Evolutionary conservation across 2,113 vertebrate species (phyloP).

Genomic region (Cacatua alba): DNA sequence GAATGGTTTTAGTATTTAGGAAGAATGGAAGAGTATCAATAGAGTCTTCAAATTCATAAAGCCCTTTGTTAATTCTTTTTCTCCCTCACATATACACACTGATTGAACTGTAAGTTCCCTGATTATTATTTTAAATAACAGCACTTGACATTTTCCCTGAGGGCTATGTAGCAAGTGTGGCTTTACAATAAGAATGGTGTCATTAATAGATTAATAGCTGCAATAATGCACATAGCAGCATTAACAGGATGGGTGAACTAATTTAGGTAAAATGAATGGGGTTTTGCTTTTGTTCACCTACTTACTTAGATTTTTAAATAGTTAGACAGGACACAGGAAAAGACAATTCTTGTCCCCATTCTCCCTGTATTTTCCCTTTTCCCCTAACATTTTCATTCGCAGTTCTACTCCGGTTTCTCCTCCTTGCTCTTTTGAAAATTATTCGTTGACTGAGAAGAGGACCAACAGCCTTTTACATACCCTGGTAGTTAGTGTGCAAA

Average conservation of each 20-base stretch:
- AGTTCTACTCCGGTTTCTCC: background rate
- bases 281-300: background rate
- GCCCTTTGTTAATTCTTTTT: background rate
- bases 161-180: background rate
- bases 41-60: background rate
- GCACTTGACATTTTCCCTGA: background rate
- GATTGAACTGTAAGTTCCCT: background rate
- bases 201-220: background rate
- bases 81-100: background rate
- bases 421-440: background rate
- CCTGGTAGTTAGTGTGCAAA: background rate
- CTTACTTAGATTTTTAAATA: background rate
- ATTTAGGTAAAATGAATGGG: background rate
- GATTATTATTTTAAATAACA: slow-evolving; percentile 32
- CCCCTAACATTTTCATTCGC: background rate
- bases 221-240: background rate
- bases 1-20: background rate
- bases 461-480: background rate
- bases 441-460: background rate
- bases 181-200: background rate
- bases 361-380: background rate
- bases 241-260: background rate
- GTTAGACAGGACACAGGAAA: background rate
- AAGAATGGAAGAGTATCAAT: background rate
- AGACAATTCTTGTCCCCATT: background rate